Percentiles rank a stretch among this genome's conserved stretches.
phyloP scores from a whole-genome alignment of 2,888 invertebrate species.

The Oscheius sp. region DNA sequence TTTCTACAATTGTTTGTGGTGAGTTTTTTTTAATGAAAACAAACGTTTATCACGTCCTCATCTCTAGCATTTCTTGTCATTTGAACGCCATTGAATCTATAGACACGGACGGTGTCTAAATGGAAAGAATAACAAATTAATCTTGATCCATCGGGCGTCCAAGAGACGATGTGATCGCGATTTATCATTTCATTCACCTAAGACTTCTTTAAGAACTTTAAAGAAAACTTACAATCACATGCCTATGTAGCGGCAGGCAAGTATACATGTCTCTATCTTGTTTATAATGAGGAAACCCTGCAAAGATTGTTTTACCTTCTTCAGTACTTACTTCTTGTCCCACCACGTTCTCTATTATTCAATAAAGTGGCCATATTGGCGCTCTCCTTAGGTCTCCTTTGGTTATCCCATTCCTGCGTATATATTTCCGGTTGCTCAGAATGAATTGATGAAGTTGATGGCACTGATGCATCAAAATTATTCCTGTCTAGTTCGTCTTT shows the following conservation, averaged over 20 bases:
- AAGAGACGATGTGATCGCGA: constrained; percentile 11
- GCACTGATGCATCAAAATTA: background rate
- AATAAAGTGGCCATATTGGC: constrained; percentile 2
- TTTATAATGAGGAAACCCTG: constrained; percentile 4
- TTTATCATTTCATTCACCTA: constrained; percentile 17
- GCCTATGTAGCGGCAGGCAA: background rate
- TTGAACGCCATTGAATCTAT: constrained; percentile 18
- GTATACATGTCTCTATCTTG: constrained; percentile 8
- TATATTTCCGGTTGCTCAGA: background rate
- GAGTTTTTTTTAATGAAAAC: background rate
- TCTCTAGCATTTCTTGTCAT: background rate
- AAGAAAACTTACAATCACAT: no score
- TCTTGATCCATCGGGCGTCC: constrained; percentile 30
- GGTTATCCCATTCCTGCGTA: background rate
- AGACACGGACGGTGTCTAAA: constrained; percentile 5
- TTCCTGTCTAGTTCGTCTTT: background rate
- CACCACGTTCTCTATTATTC: constrained; percentile 1
- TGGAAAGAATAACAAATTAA: constrained; percentile 5
- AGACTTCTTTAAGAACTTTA: background rate
- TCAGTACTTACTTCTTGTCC: background rate
- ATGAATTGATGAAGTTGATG: background rate
- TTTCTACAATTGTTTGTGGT: background rate
- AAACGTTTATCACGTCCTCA: background rate
- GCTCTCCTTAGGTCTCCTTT: background rate
- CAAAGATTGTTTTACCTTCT: background rate